Conservation (phyloP, 2,113 vertebrate species). For the Xyrauchen texanus region DNA sequence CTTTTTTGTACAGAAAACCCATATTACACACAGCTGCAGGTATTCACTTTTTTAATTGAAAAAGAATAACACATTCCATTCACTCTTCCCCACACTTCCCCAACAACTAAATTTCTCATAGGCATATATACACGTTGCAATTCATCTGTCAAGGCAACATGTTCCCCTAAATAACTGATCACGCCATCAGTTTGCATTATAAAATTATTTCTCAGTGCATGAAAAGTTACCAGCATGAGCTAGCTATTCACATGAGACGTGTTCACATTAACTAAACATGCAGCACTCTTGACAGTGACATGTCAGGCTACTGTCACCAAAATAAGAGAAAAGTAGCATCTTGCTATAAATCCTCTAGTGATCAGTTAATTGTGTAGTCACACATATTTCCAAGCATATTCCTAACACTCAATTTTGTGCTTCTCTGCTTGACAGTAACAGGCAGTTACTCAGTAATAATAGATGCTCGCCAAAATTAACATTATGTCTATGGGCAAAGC, state of each 20-base stretch:
- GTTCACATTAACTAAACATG: neutral
- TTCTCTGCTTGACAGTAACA: no score
- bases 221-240: neutral
- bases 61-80: constrained; percentile 11
- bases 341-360: neutral
- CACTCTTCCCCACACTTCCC: constrained; percentile 3
- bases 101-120: constrained; percentile 2
- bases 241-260: neutral
- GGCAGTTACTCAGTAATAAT: constrained; percentile 38
- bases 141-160: constrained; percentile 12
- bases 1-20: constrained; percentile 1
- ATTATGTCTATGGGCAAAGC: neutral
- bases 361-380: neutral
- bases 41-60: constrained; percentile 20
- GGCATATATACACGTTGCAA: neutral
- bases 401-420: neutral
- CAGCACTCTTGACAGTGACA: no score
- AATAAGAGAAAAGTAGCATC: neutral
- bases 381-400: constrained; percentile 1
- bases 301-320: neutral
- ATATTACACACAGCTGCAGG: neutral
- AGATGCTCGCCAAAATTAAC: constrained; percentile 9
- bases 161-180: constrained; percentile 19
- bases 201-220: constrained; percentile 1
- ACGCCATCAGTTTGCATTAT: constrained; percentile 18